A percentile compares a stretch with the other conserved stretches of the same genome.
These are phyloP conservation scores for Nanorana parkeri DNA, from an alignment of 2,113 vertebrate species.

Conservation along the genomic window DNA sequence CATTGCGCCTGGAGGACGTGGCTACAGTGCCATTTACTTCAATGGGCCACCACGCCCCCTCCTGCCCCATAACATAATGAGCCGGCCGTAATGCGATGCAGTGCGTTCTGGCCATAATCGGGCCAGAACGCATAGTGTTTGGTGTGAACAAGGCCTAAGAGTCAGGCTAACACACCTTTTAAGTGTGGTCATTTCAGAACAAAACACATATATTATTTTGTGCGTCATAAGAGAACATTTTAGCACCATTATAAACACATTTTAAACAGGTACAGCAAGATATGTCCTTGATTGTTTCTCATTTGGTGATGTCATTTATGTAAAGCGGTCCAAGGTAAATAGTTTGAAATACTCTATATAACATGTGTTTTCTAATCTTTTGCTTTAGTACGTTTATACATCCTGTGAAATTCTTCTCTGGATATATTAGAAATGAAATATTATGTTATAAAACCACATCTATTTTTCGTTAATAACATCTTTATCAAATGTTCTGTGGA, in stretches of 20 bases:
- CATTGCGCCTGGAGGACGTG: too few species aligned
- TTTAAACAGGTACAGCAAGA: background rate
- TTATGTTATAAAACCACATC: constrained; percentile 19
- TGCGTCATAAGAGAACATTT: background rate
- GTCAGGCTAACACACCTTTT: too few species aligned
- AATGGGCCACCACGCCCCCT: too few species aligned
- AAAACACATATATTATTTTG: background rate
- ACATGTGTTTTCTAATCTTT: background rate
- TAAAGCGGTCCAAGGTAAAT: background rate
- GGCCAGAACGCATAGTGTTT: too few species aligned
- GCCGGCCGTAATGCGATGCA: too few species aligned
- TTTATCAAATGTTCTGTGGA: constrained; percentile 51
- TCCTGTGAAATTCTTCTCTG: constrained; percentile 13
- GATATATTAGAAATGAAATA: constrained; percentile 36
- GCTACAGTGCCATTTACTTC: too few species aligned
- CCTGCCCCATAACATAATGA: too few species aligned
- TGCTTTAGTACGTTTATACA: background rate
- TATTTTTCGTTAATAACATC: constrained; percentile 46
- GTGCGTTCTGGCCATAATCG: too few species aligned
- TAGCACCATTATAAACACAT: background rate
- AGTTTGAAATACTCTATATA: background rate
- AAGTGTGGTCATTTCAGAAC: too few species aligned
- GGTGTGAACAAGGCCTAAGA: too few species aligned
- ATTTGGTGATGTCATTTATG: constrained; percentile 16
- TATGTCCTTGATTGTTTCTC: background rate